Evolutionary conservation across 2,888 invertebrate species (phyloP), one percentile per base, ranked within the genome.

Genomic region (Brachycybe producta): DNA sequence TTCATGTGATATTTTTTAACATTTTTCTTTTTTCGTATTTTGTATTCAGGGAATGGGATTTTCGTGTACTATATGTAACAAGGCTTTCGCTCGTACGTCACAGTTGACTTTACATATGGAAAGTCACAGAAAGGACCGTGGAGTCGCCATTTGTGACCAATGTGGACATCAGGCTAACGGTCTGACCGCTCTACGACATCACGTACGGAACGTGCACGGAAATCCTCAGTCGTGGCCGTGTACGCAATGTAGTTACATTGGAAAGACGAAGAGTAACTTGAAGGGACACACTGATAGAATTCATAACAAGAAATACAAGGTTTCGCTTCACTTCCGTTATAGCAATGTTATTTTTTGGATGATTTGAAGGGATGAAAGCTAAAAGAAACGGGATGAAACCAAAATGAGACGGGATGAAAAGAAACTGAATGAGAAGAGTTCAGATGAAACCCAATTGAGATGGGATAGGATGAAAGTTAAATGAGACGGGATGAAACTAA

Each of bases 231-330:
- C 17, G 3, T 51, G 5, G 8, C 38, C 47, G 15, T 51, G 51
- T 40, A 5, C 53, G 3, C 47, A 28, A 4, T 51, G 51, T 35
- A 34, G 7, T 17, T 51, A 51, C 32, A 40, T 51, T 21, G 51
- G 51, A 8, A 51, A 51, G 32, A 50, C 39, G 5, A 51, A 51
- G 24, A 39, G 36, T 17, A 46, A 46, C 19, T 38, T 46, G 8
- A 46, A 35, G 19, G 46, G 46, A 5, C 51, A 51, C 24, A 51
- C 28, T 4, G 51, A 51, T 23, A 4, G 51, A 5, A 24, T 34
- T 13, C 51, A 51, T 23, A 51, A 51, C 21, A 51, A 51, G 48
- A 26, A 26, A 7, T 51, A 49, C 23, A 51, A 51, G 23, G 44
- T 43, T n/a, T n/a, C n/a, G n/a, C 8, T n/a, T n/a, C n/a, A n/a